phyloP scores from a whole-genome alignment of 2,113 vertebrate genomes.

The Amphiprion percula region DNA sequence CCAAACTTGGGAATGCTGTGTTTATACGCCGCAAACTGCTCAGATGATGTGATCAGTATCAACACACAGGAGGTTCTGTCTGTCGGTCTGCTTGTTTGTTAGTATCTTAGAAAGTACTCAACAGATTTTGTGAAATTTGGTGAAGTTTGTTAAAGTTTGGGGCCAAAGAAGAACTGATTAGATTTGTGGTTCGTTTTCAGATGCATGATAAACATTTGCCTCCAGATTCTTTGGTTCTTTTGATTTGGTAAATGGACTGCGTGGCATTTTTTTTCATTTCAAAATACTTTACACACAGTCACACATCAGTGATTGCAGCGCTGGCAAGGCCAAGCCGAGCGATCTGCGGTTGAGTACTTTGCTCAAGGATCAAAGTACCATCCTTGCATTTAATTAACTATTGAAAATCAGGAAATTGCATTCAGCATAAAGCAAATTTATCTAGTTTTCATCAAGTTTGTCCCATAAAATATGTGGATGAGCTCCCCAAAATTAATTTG shows the following conservation, averaged over 20 bases:
- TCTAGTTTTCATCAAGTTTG: too few species aligned
- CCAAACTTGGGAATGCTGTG: constrained; percentile 23
- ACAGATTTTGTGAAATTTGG: neutral
- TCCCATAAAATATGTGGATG: too few species aligned
- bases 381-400: too few species aligned
- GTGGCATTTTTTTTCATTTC: neutral
- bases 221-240: neutral
- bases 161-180: neutral
- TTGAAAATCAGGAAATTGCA: too few species aligned
- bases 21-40: neutral
- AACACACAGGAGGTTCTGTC: neutral
- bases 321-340: neutral
- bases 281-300: neutral
- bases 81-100: constrained; percentile 1
- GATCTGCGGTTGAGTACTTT: neutral
- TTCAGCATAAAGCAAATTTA: too few species aligned
- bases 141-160: neutral
- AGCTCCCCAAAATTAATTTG: neutral
- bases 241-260: neutral
- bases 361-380: neutral
- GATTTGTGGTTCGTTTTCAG: neutral
- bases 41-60: neutral
- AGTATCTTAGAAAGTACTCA: neutral
- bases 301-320: neutral
- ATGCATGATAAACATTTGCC: neutral